Evolutionary conservation across 2,797 vertebrate species (phyloP).

Genomic region (Platalea minor): DNA sequence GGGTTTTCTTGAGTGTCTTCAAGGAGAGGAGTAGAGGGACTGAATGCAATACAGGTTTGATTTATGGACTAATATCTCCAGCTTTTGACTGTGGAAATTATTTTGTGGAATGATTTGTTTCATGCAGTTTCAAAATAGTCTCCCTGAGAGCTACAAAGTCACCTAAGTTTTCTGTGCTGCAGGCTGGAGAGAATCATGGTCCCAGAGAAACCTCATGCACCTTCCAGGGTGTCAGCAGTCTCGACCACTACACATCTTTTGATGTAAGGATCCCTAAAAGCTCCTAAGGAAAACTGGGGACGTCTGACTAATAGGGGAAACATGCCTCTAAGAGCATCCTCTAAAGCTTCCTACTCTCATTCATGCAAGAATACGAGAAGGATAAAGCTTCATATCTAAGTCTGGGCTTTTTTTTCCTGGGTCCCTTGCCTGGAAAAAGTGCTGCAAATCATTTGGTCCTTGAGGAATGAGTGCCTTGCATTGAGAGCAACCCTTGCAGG

Average conservation of each 20-base stretch:
- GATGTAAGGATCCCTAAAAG: background rate
- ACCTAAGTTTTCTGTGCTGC: background rate
- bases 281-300: background rate
- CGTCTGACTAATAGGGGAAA: background rate
- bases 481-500: background rate
- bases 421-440: background rate
- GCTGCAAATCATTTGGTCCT: background rate
- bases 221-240: background rate
- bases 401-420: background rate
- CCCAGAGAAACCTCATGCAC: background rate
- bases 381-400: background rate
- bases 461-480: background rate
- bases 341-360: background rate
- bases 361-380: background rate
- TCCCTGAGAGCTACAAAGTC: background rate
- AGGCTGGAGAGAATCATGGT: background rate
- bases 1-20: background rate
- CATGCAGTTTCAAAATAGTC: background rate
- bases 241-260: background rate
- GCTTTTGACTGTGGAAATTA: background rate
- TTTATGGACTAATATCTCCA: conserved; percentile 2
- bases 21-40: background rate
- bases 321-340: background rate
- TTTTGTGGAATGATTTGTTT: conserved; percentile 28
- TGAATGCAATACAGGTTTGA: background rate